Evolutionary conservation across 2,888 invertebrate species (phyloP).

Genomic region (Thereva unica): DNA sequence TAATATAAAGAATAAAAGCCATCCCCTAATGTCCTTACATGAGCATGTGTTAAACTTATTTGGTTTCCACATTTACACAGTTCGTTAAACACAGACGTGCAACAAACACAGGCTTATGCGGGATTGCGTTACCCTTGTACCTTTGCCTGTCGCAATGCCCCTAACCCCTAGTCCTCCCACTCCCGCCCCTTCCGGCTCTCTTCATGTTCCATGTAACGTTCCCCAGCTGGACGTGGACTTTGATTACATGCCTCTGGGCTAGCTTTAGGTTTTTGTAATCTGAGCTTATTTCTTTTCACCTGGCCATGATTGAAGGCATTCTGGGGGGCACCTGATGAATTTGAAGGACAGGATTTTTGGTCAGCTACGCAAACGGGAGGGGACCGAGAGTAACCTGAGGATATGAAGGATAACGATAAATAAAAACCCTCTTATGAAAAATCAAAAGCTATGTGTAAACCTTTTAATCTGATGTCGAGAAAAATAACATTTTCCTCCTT

Average conservation of each 20-base stretch:
- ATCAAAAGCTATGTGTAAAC: background rate
- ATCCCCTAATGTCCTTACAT: slow-evolving; percentile 10
- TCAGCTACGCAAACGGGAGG: slow-evolving; percentile 5
- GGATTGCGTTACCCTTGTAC: no score
- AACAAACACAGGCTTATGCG: background rate
- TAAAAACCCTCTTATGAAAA: slow-evolving; percentile 20
- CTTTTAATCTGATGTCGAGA: no score
- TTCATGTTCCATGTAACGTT: slow-evolving; percentile 4
- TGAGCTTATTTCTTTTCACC: slow-evolving; percentile 20
- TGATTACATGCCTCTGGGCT: slow-evolving; percentile 24
- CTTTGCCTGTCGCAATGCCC: background rate
- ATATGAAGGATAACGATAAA: slow-evolving; percentile 16
- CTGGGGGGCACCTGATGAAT: slow-evolving; percentile 20
- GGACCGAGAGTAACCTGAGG: slow-evolving; percentile 14
- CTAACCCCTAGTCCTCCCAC: background rate
- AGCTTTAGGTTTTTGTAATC: slow-evolving; percentile 26
- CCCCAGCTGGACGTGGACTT: slow-evolving; percentile 27
- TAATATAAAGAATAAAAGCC: slow-evolving; percentile 1
- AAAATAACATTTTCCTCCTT: no score
- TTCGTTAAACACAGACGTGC: slow-evolving; percentile 32
- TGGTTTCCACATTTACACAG: slow-evolving; percentile 30
- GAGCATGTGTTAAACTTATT: slow-evolving; percentile 29
- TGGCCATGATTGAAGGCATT: slow-evolving; percentile 25
- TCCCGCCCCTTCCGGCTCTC: slow-evolving; percentile 1
- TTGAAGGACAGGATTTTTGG: slow-evolving; percentile 18